A percentile compares a stretch with the other conserved stretches of the same genome.
Conservation (phyloP, 2,113 vertebrate genomes). For the Oenanthe oenanthe region DNA sequence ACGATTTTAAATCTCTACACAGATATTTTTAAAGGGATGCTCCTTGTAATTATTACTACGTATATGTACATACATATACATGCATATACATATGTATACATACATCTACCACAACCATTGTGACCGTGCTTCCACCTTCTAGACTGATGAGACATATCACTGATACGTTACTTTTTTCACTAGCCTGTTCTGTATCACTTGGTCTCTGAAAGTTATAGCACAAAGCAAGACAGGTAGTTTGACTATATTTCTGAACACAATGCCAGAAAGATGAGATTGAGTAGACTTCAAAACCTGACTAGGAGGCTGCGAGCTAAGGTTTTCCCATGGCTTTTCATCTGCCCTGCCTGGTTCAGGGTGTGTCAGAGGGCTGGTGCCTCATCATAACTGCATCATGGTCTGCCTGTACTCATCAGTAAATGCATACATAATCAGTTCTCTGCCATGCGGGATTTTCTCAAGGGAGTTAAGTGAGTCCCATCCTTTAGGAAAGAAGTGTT, state of each 20-base stretch:
- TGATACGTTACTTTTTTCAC: background rate
- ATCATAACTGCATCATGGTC: background rate
- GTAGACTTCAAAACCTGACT: background rate
- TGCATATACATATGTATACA: background rate
- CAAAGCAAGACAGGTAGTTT: background rate
- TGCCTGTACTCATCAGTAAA: background rate
- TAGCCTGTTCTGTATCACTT: background rate
- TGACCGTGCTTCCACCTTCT: background rate
- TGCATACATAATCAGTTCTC: background rate
- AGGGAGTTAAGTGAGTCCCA: background rate
- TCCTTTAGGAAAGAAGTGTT: background rate
- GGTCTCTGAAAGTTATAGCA: background rate
- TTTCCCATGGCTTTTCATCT: accelerated
- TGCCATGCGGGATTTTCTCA: background rate
- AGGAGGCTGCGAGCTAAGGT: background rate
- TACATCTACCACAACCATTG: background rate
- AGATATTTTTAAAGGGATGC: background rate
- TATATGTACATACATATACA: background rate
- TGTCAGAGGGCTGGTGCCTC: background rate
- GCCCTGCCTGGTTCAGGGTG: background rate
- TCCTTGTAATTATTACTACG: background rate
- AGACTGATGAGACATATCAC: background rate
- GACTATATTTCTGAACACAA: background rate
- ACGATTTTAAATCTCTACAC: constrained; percentile 5
- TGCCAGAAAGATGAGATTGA: background rate